Evolutionary conservation across 1,140 invertebrate genomes (phyloP).

Genomic region (Rhynchophorus ferrugineus): DNA sequence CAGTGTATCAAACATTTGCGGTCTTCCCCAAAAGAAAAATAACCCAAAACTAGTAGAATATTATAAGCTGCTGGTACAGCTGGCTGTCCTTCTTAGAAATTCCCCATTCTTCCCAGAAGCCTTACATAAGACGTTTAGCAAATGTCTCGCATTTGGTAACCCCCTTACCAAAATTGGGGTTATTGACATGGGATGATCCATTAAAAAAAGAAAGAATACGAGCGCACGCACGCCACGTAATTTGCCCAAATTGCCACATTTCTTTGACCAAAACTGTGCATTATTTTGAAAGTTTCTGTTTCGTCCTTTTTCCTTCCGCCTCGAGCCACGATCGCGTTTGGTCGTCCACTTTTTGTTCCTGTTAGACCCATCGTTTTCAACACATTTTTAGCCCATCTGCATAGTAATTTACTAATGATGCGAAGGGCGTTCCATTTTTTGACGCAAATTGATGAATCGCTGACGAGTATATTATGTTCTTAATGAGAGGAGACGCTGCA

Average conservation of each 20-base stretch:
- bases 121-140: not conserved
- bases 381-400: not conserved
- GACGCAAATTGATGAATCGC: not conserved
- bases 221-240: not conserved
- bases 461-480: too few relatives aligned
- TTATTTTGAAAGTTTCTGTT: not conserved
- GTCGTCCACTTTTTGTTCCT: too few relatives aligned
- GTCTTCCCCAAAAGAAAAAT: not conserved
- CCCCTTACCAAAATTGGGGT: not conserved
- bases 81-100: not conserved
- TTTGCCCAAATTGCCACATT: not conserved
- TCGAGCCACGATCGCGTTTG: not conserved
- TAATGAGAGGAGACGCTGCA: too few relatives aligned
- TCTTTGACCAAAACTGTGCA: not conserved
- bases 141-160: not conserved
- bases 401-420: not conserved
- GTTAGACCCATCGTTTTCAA: not conserved
- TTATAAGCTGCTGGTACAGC: not conserved
- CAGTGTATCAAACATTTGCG: not conserved
- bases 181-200: not conserved
- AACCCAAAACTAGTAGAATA: not conserved
- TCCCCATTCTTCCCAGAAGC: not conserved
- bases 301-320: not conserved
- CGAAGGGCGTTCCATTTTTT: not conserved
- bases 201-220: not conserved